phyloP scores from a whole-genome alignment of 2,797 vertebrate genomes.

The Arctocebus calabarensis region DNA sequence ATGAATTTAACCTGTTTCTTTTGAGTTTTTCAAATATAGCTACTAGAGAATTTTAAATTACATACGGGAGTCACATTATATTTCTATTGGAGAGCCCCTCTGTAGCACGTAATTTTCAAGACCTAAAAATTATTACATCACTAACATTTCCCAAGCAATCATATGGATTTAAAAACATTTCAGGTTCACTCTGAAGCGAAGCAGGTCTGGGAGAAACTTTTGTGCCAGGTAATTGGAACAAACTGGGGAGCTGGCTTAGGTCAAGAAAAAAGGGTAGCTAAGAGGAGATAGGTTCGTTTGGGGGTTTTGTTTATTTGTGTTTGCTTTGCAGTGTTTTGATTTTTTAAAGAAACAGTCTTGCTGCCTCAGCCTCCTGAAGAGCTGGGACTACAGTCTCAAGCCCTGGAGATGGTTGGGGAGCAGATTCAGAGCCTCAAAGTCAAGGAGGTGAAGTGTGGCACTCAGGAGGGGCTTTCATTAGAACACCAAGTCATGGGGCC shows the following conservation, averaged over 20 bases:
- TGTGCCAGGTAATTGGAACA: background rate
- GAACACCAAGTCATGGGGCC: background rate
- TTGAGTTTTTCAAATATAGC: constrained; percentile 17
- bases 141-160: background rate
- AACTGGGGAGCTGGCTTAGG: background rate
- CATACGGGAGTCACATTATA: background rate
- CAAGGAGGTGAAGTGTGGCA: background rate
- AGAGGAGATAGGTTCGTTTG: background rate
- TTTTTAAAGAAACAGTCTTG: no score
- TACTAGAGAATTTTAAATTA: background rate
- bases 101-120: constrained; percentile 1
- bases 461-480: background rate
- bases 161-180: background rate
- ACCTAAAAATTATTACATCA: background rate
- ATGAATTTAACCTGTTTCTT: background rate
- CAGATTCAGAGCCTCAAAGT: background rate
- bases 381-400: no score
- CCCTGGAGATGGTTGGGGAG: background rate
- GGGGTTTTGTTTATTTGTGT: no score
- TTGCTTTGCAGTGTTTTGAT: no score
- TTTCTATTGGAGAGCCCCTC: background rate
- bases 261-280: background rate
- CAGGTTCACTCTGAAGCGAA: background rate
- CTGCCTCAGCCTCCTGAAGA: no score
- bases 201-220: background rate